A percentile compares a stretch with the other conserved stretches of the same genome.
These are phyloP conservation scores for Premnoplex brunnescens DNA, from an alignment of 2,797 vertebrate genomes.

Conservation along the genomic window DNA sequence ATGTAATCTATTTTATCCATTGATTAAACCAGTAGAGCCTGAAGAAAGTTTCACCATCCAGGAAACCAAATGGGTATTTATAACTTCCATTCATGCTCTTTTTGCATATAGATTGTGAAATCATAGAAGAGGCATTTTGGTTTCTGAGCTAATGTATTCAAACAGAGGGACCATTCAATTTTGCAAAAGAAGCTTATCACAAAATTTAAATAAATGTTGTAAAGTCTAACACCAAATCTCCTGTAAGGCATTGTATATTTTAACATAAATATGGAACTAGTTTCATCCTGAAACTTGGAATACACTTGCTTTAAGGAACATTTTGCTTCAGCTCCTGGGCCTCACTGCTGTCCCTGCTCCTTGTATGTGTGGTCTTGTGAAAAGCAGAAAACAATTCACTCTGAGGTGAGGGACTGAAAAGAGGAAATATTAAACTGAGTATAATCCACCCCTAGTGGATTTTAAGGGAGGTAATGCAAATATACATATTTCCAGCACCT, in stretches of 20 bases:
- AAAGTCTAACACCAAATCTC: not conserved
- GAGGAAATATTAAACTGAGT: not conserved
- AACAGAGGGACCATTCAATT: not conserved
- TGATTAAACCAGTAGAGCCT: slow-evolving; percentile 42
- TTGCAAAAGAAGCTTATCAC: not conserved
- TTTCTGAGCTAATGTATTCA: not conserved
- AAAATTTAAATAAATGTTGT: not conserved
- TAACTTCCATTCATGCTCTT: not conserved
- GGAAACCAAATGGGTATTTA: slow-evolving; percentile 21
- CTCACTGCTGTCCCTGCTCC: not conserved
- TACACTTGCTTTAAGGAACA: not conserved
- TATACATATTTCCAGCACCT: not conserved
- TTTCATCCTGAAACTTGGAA: not conserved
- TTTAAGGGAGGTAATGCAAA: not conserved
- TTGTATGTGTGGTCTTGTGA: not conserved
- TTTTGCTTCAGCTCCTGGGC: not conserved
- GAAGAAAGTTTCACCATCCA: not conserved
- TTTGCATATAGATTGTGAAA: slow-evolving; percentile 1
- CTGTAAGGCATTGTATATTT: not conserved
- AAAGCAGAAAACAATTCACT: rapidly evolving
- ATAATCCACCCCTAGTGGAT: not conserved
- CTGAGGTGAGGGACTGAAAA: not conserved
- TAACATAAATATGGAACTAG: not conserved
- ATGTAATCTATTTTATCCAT: slow-evolving; percentile 26
- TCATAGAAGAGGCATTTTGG: not conserved